phyloP scores from a whole-genome alignment of 2,888 invertebrate genomes.

The Flabesymbios commensalis region DNA sequence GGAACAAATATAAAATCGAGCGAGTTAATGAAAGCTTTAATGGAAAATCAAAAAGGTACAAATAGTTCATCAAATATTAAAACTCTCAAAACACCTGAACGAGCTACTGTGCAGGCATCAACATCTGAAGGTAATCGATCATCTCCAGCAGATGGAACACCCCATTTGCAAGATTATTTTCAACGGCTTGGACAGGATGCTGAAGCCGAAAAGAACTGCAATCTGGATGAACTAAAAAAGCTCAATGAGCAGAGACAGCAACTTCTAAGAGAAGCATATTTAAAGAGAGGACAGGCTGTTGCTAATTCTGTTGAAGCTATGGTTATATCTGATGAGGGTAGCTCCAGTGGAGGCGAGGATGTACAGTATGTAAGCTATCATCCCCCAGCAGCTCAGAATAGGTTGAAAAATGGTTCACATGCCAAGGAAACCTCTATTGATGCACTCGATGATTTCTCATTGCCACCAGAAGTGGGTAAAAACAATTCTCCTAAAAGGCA shows the following conservation, averaged over 20 bases:
- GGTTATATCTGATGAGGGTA: not conserved
- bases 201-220: not conserved
- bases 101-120: too few species aligned
- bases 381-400: too few species aligned
- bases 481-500: too few species aligned
- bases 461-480: too few species aligned
- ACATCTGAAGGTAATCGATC: not conserved
- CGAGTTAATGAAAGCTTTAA: not conserved
- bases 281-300: not conserved
- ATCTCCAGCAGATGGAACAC: not conserved
- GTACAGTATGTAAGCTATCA: too few species aligned
- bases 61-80: too few species aligned
- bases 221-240: slow-evolving; percentile 4
- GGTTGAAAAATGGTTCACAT: too few species aligned
- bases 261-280: not conserved
- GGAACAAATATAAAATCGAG: not conserved
- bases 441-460: too few species aligned
- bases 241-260: not conserved
- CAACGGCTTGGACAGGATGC: not conserved
- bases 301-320: not conserved
- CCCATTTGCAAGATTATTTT: not conserved
- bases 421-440: too few species aligned
- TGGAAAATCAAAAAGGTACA: too few species aligned
- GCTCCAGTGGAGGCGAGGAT: too few species aligned
- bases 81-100: too few species aligned